phyloP scores from a whole-genome alignment of 2,888 invertebrate genomes.

The Pristionchus fissidentatus region DNA sequence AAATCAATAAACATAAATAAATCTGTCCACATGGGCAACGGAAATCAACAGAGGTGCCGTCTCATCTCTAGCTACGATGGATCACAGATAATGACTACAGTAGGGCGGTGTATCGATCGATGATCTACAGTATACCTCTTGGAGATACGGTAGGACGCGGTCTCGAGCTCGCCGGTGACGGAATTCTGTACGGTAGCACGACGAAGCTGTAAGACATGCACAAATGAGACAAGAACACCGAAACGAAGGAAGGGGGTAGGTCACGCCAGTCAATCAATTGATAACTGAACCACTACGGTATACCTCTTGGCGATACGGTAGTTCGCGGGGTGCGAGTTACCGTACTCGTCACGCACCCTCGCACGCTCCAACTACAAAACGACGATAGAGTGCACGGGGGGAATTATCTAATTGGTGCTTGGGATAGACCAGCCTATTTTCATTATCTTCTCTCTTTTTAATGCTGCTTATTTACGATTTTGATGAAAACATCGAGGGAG shows the following conservation, averaged over 20 bases:
- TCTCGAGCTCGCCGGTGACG: conserved; percentile 85
- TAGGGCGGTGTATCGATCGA: not conserved
- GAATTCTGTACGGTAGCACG: conserved; percentile 75
- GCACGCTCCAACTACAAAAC: conserved; percentile 62
- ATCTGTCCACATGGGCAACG: not conserved
- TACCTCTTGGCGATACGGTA: conserved; percentile 67
- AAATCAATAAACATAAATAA: not conserved
- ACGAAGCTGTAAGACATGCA: conserved; percentile 67
- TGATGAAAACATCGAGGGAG: too few relatives aligned
- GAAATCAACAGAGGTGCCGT: conserved; percentile 2
- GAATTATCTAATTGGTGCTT: not conserved
- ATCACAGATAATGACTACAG: not conserved
- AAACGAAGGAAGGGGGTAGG: too few relatives aligned
- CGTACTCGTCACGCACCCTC: conserved; percentile 59
- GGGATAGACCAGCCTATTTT: not conserved
- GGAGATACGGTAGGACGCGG: conserved; percentile 95
- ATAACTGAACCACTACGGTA: conserved; percentile 18
- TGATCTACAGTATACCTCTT: conserved; percentile 81
- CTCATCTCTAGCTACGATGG: conserved; percentile 24
- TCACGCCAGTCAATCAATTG: conserved; percentile 32
- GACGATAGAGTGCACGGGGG: not conserved
- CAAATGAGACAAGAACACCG: conserved; percentile 30
- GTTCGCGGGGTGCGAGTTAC: conserved; percentile 57
- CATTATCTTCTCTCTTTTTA: too few relatives aligned
- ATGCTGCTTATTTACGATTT: too few relatives aligned